Base-by-base conservation (phyloP, 2,888 invertebrate genomes). In the Mimas tiliae region DNA sequence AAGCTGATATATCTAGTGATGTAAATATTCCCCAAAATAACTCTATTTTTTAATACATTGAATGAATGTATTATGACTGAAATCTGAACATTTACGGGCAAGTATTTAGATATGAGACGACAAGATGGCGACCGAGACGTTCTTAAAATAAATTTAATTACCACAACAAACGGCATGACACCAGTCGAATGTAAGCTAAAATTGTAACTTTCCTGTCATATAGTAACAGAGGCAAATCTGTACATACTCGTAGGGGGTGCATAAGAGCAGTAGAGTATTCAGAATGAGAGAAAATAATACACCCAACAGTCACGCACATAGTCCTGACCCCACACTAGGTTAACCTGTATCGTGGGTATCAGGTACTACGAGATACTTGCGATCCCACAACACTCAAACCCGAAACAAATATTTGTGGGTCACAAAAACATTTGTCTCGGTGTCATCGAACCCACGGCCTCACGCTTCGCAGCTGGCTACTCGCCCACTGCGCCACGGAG, bases 131-230 rank as follows among this genome's bases (percentile, higher is more conserved):
- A 19, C 33, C 12, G 33, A 3, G 58, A 42, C 58, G 58, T 19
- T 58, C 58, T 58, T 58, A 21, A 58, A 58, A 58, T 58, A 58
- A 38, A 58, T 58, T 58, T 58, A 58, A 58, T 58, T 58, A 58
- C 19, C 58, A 38, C 16, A 55, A 38, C 38, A 38, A 52, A 52
- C 52, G 11, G 58, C 19, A 38, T 58, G 58, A 58, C 58, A 58
- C 38, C 33, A 19, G 58, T 19, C 19, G 42, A 58, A 42, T 58
- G 11, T 34, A 33, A 42, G 38, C 21, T 38, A 42, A 38, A 42
- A 38, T 42, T 42, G 42, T 12, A 58, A 19, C 19, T 58, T 42
- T 58, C 42, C 42, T 42, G 58, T 58, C 38, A 42, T 53, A 33
- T 7, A 19, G 38, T 9, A 19, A 19, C 50, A 50, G 19, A 50